Evolutionary conservation across 53 echinoderm and acorn worm species (phyloP).

Genomic region (Paelopatides confundens): DNA sequence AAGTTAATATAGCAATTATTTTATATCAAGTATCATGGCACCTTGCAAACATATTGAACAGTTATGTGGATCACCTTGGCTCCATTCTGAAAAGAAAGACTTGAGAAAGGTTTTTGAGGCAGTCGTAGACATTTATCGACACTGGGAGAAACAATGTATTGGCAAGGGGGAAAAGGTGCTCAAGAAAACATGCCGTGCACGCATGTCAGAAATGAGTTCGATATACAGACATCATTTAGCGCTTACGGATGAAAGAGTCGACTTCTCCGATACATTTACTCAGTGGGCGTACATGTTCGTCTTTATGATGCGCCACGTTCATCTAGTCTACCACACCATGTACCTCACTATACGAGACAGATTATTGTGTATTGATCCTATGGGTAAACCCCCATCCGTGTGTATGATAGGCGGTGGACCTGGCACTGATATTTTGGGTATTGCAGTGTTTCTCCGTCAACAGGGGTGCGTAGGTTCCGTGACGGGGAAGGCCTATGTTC

Average conservation of each 20-base stretch:
- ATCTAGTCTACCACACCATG: not conserved
- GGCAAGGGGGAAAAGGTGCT: not conserved
- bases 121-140: not conserved
- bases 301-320: slow-evolving; percentile 31
- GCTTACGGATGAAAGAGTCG: not conserved
- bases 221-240: not conserved
- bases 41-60: too few species aligned
- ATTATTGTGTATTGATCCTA: not conserved
- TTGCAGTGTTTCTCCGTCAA: not conserved
- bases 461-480: not conserved
- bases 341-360: not conserved
- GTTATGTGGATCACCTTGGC: too few species aligned
- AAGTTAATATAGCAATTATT: too few species aligned
- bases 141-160: not conserved
- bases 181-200: not conserved
- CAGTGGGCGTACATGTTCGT: slow-evolving; percentile 28
- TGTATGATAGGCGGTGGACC: slow-evolving; percentile 42
- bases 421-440: slow-evolving; percentile 26
- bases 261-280: not conserved
- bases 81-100: too few species aligned
- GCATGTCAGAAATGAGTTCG: not conserved
- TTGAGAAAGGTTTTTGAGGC: slow-evolving; percentile 5
- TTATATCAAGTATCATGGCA: too few species aligned
- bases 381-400: not conserved
- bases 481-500: not conserved